Evolutionary conservation across 2,888 invertebrate genomes (phyloP).

Genomic region (Portevinia maculata): DNA sequence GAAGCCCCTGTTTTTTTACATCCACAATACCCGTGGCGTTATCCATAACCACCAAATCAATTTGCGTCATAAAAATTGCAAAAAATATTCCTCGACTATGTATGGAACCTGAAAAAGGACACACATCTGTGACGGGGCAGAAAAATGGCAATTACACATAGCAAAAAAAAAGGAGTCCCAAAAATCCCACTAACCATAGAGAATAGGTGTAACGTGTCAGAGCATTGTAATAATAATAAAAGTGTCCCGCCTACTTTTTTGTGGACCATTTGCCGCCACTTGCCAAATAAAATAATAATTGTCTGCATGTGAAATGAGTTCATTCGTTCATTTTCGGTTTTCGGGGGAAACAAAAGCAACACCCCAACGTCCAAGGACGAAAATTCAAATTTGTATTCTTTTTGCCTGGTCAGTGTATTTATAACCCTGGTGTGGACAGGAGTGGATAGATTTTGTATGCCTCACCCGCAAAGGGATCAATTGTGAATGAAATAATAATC

Average conservation of each 20-base stretch:
- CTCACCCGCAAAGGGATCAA: conserved; percentile 44
- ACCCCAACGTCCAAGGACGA: background rate
- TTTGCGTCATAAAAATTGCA: conserved; percentile 9
- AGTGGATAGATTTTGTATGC: conserved; percentile 23
- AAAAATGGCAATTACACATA: conserved; percentile 10
- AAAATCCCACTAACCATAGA: background rate
- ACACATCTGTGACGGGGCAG: conserved; percentile 7
- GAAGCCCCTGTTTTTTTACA: background rate
- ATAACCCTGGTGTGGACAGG: background rate
- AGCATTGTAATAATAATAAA: conserved; percentile 58
- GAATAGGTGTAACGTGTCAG: conserved; percentile 38
- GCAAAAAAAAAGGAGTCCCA: conserved; percentile 2
- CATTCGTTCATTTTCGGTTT: background rate
- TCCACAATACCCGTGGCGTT: too few species aligned
- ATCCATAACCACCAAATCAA: conserved; percentile 1
- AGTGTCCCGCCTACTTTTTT: conserved; percentile 51
- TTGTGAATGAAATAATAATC: conserved; percentile 13
- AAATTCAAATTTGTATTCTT: conserved; percentile 13
- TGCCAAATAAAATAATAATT: conserved; percentile 38
- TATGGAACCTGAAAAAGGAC: background rate
- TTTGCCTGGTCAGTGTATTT: conserved; percentile 7
- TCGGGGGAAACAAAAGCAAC: background rate
- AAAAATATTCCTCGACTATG: background rate
- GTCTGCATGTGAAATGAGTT: conserved; percentile 20
- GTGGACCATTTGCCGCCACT: conserved; percentile 49